phyloP scores from a whole-genome alignment of 2,113 vertebrate species.

The Chroicocephalus ridibundus region DNA sequence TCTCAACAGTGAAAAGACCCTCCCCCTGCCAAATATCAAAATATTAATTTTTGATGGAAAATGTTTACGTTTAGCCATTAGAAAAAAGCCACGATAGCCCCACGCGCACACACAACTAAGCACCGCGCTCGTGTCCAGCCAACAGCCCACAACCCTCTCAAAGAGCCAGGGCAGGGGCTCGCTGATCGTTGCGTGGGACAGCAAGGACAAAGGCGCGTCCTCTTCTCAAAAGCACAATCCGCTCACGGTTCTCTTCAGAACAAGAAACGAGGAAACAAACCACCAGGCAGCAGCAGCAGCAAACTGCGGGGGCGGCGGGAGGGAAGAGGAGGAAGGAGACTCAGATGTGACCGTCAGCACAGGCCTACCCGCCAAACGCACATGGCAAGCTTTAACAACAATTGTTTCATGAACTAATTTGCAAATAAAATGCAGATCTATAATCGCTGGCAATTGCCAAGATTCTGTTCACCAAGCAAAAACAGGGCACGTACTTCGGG shows the following conservation, averaged over 20 bases:
- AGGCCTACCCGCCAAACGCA: neutral
- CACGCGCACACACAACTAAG: neutral
- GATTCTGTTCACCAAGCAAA: neutral
- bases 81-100: neutral
- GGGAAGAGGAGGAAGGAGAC: neutral
- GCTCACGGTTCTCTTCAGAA: neutral
- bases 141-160: neutral
- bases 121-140: neutral
- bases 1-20: neutral
- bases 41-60: neutral
- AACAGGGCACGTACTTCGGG: neutral
- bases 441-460: neutral
- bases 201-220: neutral
- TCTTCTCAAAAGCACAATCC: neutral
- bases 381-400: neutral
- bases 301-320: accelerated
- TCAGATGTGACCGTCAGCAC: accelerated
- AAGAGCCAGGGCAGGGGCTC: neutral
- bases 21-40: neutral
- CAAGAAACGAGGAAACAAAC: neutral
- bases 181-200: neutral
- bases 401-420: neutral
- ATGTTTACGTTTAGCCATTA: neutral
- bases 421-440: neutral
- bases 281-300: neutral